Evolutionary conservation across 1,140 invertebrate species (phyloP), one percentile per base, ranked within the genome.

Genomic region (Neodiprion fabricii): DNA sequence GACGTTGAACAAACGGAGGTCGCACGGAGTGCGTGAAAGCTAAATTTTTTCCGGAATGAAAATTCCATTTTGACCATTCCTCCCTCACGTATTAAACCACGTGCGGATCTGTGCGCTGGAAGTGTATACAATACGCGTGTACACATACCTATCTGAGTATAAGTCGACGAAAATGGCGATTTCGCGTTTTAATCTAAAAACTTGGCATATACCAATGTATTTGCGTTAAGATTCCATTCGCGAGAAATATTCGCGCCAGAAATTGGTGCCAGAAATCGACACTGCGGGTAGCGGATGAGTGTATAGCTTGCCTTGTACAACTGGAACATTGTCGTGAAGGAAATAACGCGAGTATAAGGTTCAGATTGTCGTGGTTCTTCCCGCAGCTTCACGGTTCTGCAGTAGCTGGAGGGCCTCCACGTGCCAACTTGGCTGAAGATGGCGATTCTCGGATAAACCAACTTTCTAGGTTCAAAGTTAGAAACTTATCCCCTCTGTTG

Each of bases 151-250:
- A 21, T 21, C 17, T 21, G 28, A 40, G 1, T 2, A 40, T 5
- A 40, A 40, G 28, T 40, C 28, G 28, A 40, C 53, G n/a, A 61
- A 61, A 61, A 61, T 61, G 4, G n/a, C 9, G 53, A 61, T 61
- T 61, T 61, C n/a, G 3, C n/a, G 11, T 61, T 61, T 61, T 61
- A 61, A 61, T 61, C 3, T 61, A 8, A 61, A 61, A 61, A 61
- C 53, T 61, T 61, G 53, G 53, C 53, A 61, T 61, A 4, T 61
- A 5, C 11, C 9, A 9, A 5, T 40, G 7, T 61, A 61, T 69
- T 23, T 76, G 78, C 79, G 78, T 83, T 83, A 82, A 83, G 80
- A 80, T 83, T 83, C 82, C 77, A 83, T 82, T 81, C 72, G 75
- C 73, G 74, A 73, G 70, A 81, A 80, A 82, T 21, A 21, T 74